Evolutionary conservation across 2,797 vertebrate species (phyloP).

Genomic region (Microchirus variegatus): DNA sequence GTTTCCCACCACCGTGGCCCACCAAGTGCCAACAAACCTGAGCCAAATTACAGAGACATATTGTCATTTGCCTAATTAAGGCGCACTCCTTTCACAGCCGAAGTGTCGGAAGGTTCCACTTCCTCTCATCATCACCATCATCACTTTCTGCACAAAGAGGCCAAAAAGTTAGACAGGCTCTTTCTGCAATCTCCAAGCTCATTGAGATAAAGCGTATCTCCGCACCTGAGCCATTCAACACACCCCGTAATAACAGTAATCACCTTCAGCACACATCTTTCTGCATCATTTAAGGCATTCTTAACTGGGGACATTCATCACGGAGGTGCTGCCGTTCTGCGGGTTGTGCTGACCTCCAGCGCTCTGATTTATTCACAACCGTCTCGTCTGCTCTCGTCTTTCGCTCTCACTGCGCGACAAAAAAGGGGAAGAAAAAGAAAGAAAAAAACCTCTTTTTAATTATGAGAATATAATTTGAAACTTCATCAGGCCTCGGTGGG

Average conservation of each 20-base stretch:
- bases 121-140: constrained; percentile 43
- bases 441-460: constrained; percentile 78
- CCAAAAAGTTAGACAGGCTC: constrained; percentile 46
- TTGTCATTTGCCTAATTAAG: constrained; percentile 56
- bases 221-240: constrained; percentile 59
- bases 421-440: constrained; percentile 36
- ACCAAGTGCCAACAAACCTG: constrained; percentile 15
- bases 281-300: constrained; percentile 81
- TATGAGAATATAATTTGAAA: constrained; percentile 80
- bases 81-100: constrained; percentile 18
- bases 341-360: constrained; percentile 66
- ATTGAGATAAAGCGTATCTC: constrained; percentile 64
- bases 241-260: constrained; percentile 79
- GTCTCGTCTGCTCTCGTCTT: constrained; percentile 56
- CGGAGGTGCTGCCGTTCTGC: constrained; percentile 39
- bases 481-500: constrained; percentile 72
- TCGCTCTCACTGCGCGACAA: constrained; percentile 55
- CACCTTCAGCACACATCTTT: constrained; percentile 79
- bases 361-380: constrained; percentile 68
- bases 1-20: constrained; percentile 1
- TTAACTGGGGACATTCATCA: constrained; percentile 79
- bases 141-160: constrained; percentile 44
- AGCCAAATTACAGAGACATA: constrained; percentile 38
- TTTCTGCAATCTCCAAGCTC: constrained; percentile 46
- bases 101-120: constrained; percentile 39